A percentile compares a stretch with the other conserved stretches of the same genome.
Evolutionary conservation across 2,113 vertebrate genomes (phyloP).

Genomic region (Nesoenas mayeri): DNA sequence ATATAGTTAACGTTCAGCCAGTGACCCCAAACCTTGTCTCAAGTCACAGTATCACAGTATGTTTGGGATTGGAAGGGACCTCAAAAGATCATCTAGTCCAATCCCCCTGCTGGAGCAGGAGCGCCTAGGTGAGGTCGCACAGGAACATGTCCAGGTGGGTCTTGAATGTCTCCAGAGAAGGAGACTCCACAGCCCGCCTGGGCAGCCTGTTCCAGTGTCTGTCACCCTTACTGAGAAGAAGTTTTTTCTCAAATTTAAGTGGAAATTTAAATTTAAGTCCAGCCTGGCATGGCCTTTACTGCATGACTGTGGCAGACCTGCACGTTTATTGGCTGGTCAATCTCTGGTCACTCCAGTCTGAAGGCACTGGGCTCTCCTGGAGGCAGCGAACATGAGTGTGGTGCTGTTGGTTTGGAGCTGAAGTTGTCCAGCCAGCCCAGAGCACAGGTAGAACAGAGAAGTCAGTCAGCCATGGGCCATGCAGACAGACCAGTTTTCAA

Average conservation of each 20-base stretch:
- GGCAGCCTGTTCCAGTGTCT: too few relatives aligned
- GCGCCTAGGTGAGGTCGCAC: too few relatives aligned
- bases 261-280: too few relatives aligned
- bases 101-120: too few relatives aligned
- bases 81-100: too few relatives aligned
- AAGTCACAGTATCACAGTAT: too few relatives aligned
- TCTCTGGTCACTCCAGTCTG: neutral
- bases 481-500: neutral
- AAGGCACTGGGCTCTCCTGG: neutral
- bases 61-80: too few relatives aligned
- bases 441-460: rapidly evolving
- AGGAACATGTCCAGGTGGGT: too few relatives aligned
- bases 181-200: too few relatives aligned
- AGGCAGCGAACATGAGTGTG: rapidly evolving
- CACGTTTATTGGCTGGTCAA: neutral
- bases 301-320: neutral
- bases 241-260: too few relatives aligned
- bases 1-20: neutral
- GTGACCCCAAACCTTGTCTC: neutral
- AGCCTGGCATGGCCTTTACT: neutral
- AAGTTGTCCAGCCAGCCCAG: neutral
- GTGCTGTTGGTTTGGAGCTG: neutral
- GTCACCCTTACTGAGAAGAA: too few relatives aligned
- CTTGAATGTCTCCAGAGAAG: too few relatives aligned
- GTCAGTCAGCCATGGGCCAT: neutral